These are phyloP conservation scores for Thaumatotibia leucotreta DNA, from an alignment of 1,140 invertebrate genomes.

Conservation along the genomic window DNA sequence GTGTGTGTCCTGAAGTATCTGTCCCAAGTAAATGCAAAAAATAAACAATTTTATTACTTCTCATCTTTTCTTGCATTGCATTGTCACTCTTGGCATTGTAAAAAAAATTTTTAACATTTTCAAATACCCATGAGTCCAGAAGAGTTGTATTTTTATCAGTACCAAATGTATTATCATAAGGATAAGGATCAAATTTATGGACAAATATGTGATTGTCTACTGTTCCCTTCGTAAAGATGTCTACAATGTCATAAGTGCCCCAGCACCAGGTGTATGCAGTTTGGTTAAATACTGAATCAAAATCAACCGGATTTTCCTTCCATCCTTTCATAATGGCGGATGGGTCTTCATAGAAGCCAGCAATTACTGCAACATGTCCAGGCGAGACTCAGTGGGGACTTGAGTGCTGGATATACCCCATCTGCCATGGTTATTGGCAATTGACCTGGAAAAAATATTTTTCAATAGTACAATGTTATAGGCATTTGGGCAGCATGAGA, in stretches of 20 bases:
- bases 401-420: slow-evolving; percentile 95
- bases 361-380: slow-evolving; percentile 96
- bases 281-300: slow-evolving; percentile 98
- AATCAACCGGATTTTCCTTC: slow-evolving; percentile 97
- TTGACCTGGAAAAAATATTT: slow-evolving; percentile 69
- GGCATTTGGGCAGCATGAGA: no score
- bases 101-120: slow-evolving; percentile 86
- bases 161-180: slow-evolving; percentile 60
- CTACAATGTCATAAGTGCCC: slow-evolving; percentile 97
- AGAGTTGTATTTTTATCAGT: slow-evolving; percentile 70
- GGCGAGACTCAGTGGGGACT: slow-evolving; percentile 98
- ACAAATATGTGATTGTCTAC: slow-evolving; percentile 63
- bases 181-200: slow-evolving; percentile 77
- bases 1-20: slow-evolving; percentile 95
- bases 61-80: slow-evolving; percentile 70
- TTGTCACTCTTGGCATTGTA: slow-evolving; percentile 70
- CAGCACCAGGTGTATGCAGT: slow-evolving; percentile 87
- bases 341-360: slow-evolving; percentile 98
- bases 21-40: slow-evolving; percentile 96
- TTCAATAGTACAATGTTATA: not conserved
- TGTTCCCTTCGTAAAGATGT: slow-evolving; percentile 90
- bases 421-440: slow-evolving; percentile 80
- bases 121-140: slow-evolving; percentile 95
- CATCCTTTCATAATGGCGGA: slow-evolving; percentile 97
- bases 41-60: slow-evolving; percentile 84